Evolutionary conservation across 2,113 vertebrate genomes (phyloP), one percentile per base, ranked within the genome.

Genomic region (Arizona elegans): DNA sequence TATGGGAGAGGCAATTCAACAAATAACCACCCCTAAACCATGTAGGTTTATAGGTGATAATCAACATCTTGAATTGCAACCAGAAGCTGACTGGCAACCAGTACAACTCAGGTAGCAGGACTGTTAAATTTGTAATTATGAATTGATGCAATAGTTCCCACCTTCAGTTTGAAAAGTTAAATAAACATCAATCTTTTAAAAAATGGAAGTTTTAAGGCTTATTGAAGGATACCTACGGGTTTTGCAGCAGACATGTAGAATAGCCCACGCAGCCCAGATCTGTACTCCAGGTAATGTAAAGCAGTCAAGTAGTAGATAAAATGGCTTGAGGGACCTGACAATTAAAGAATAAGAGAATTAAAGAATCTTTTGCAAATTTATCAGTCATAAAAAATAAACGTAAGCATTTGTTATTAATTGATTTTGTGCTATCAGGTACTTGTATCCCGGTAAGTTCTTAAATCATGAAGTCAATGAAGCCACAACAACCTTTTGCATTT

Each of bases 211-310:
- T 88, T 12, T 56, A 55, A 88, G 3, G 9, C 15, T 55, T 88
- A 88, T 47, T 75, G 85, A 50, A 85, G 54, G 93, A 21, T 94
- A 94, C 97, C 96, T 95, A 98, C 98, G 98, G 23, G 98, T 98
- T 96, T 98, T 98, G 96, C 98, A 98, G 96, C 98, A 98, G 92
- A 98, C 98, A 58, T 98, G 98, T 56, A 98, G 98, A 97, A 98
- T 98, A 92, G 98, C 98, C 98, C 98, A 98, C 10, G 98, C 98
- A 5, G 98, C 98, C 98, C 98, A 98, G 87, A 98, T 97, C 96
- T 98, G 98, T 29, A 98, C 98, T 6, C 98, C 98, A 0, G 98
- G 98, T 43, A 98, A 98, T 91, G 97, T 97, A 95, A 98, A 98
- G 91, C 98, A 98, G 95, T 98, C 97, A 96, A 98, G 95, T 7